Percentiles rank a stretch among this genome's conserved stretches.
phyloP scores from a whole-genome alignment of 37 sponge, comb jelly and placozoan species.

The Geodia barretti region DNA sequence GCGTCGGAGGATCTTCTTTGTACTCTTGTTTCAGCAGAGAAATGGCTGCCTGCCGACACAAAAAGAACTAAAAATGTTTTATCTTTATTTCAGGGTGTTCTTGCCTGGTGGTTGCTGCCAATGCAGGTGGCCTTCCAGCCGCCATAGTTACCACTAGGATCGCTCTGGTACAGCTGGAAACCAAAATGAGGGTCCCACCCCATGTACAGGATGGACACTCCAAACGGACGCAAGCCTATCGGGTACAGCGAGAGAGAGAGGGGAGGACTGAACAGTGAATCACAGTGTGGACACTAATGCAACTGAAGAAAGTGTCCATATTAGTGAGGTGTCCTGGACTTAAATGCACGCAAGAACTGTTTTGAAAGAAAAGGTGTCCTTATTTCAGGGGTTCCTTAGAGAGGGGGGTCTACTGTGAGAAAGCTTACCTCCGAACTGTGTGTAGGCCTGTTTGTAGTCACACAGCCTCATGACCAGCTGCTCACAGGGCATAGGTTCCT shows the following conservation, averaged over 20 bases:
- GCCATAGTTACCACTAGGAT: slow-evolving; percentile 99
- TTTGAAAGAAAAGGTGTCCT: too few relatives aligned
- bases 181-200: slow-evolving; percentile 97
- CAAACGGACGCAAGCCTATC: slow-evolving; percentile 89
- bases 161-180: slow-evolving; percentile 97
- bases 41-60: slow-evolving; percentile 82
- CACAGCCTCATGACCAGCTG: slow-evolving; percentile 93
- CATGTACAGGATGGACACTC: slow-evolving; percentile 98
- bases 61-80: neutral
- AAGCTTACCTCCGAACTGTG: slow-evolving; percentile 92
- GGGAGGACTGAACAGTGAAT: neutral
- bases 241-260: neutral
- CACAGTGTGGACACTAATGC: neutral
- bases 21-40: slow-evolving; percentile 98
- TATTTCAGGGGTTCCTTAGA: too few relatives aligned
- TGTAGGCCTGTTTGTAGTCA: slow-evolving; percentile 95
- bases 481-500: slow-evolving; percentile 95
- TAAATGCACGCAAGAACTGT: too few relatives aligned
- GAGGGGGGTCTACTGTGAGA: too few relatives aligned
- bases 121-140: slow-evolving; percentile 99
- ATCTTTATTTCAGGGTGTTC: neutral
- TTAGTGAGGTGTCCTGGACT: too few relatives aligned
- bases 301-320: too few relatives aligned
- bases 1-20: slow-evolving; percentile 72
- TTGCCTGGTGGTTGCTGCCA: slow-evolving; percentile 93